Conservation (phyloP, 2,113 vertebrate genomes). For the Acrocephalus arundinaceus region DNA sequence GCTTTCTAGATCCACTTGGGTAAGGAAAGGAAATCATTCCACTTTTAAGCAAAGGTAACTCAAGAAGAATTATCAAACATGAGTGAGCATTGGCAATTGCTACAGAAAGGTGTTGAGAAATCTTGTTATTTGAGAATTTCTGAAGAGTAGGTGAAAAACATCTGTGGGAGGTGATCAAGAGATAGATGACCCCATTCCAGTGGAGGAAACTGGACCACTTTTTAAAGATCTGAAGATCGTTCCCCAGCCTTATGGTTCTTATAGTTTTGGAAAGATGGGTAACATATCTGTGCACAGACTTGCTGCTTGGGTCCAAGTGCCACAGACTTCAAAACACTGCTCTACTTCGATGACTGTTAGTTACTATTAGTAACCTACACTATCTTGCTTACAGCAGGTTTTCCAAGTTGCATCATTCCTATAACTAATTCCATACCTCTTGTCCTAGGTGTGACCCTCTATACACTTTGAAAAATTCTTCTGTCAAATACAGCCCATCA, state of each 20-base stretch:
- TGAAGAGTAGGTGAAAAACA: neutral
- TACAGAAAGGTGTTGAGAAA: neutral
- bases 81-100: neutral
- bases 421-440: neutral
- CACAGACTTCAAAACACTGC: neutral
- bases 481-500: neutral
- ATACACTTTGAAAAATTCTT: neutral
- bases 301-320: neutral
- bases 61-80: neutral
- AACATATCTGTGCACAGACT: neutral
- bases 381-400: neutral
- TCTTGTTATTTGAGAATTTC: neutral
- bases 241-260: neutral
- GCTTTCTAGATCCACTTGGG: neutral
- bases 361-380: neutral
- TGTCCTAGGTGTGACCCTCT: neutral
- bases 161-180: neutral
- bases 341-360: neutral
- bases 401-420: neutral
- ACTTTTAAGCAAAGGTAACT: neutral
- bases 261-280: neutral
- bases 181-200: neutral
- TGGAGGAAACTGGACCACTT: neutral
- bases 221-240: neutral
- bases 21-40: neutral